These are phyloP conservation scores for Morinoia aosen DNA, from an alignment of 2,888 invertebrate genomes.

Conservation along the genomic window DNA sequence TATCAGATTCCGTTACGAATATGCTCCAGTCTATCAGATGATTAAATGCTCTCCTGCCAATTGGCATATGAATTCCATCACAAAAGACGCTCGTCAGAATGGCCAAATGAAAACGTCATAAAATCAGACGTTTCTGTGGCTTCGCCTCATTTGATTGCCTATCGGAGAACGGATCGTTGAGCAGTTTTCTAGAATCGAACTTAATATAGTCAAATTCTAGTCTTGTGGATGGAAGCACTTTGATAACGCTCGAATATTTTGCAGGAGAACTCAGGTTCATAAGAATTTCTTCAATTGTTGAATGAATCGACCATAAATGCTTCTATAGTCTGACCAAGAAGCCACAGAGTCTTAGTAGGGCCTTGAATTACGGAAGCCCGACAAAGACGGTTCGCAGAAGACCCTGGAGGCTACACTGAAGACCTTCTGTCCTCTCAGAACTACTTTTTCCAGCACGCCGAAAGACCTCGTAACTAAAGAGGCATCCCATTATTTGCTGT, in stretches of 20 bases:
- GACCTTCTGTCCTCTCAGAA: neutral
- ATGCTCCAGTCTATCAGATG: neutral
- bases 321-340: neutral
- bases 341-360: neutral
- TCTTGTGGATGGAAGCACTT: neutral
- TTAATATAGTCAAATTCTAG: neutral
- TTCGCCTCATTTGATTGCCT: neutral
- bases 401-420: neutral
- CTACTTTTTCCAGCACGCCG: neutral
- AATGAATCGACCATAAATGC: neutral
- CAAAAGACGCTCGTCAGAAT: neutral
- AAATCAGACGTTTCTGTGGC: conserved; percentile 3
- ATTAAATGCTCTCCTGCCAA: neutral
- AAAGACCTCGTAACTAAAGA: neutral
- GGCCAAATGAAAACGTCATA: neutral
- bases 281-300: neutral
- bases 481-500: conserved; percentile 27
- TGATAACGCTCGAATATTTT: neutral
- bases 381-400: neutral
- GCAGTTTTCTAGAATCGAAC: neutral
- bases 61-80: conserved; percentile 10
- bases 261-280: neutral
- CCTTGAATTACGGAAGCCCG: neutral
- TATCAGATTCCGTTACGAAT: neutral
- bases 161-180: neutral